Conservation (phyloP, 2,888 invertebrate species). For the Coenonympha arcania region DNA sequence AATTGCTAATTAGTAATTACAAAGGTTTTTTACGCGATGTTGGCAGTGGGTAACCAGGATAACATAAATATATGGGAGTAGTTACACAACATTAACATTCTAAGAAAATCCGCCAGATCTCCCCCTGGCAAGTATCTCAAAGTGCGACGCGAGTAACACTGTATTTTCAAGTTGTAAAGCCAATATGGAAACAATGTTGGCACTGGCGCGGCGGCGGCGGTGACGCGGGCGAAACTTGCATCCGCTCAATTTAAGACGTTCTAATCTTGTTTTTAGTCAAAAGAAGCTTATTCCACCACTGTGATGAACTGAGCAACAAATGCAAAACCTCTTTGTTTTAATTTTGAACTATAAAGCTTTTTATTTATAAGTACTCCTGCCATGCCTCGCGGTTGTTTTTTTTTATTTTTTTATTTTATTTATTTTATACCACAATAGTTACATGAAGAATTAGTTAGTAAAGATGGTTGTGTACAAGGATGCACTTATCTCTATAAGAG, state of each 20-base stretch:
- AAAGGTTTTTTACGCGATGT: too few species aligned
- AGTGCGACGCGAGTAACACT: constrained; percentile 38
- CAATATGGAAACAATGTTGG: constrained; percentile 58
- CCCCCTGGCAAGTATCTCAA: constrained; percentile 31
- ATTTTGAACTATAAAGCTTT: background rate
- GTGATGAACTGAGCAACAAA: background rate
- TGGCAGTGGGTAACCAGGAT: background rate
- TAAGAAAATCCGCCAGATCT: constrained; percentile 17
- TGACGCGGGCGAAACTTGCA: constrained; percentile 37
- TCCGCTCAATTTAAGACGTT: constrained; percentile 6
- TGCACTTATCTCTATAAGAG: too few species aligned
- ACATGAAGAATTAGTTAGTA: too few species aligned
- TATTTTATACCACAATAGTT: too few species aligned
- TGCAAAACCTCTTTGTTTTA: background rate
- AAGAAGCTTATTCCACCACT: constrained; percentile 5
- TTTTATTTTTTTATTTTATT: too few species aligned
- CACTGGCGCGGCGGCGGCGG: constrained; percentile 40
- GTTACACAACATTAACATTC: constrained; percentile 13
- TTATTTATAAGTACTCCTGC: too few species aligned
- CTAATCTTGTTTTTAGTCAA: constrained; percentile 10
- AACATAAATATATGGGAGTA: background rate
- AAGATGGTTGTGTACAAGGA: too few species aligned
- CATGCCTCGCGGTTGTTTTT: too few species aligned
- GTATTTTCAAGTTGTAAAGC: constrained; percentile 55
- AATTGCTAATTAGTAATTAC: too few species aligned